Evolutionary conservation across 2,888 invertebrate genomes (phyloP).

Genomic region (Nasonia oneida): DNA sequence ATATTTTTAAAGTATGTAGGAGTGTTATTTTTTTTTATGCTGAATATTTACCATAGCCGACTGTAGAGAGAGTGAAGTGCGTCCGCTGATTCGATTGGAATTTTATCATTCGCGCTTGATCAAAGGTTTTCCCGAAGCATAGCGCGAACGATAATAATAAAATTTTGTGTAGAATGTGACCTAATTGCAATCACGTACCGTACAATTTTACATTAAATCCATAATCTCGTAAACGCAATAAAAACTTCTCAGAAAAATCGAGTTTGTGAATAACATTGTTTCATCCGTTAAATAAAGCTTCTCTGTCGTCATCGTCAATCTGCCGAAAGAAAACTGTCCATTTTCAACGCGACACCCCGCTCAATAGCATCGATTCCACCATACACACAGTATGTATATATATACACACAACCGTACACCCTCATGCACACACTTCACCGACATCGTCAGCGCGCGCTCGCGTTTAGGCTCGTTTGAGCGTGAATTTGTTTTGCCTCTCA

Average conservation of each 20-base stretch:
- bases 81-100: not conserved
- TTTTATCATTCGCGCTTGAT: slow-evolving; percentile 14
- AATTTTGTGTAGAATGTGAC: not conserved
- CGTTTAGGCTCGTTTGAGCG: slow-evolving; percentile 43
- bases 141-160: not conserved
- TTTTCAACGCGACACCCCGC: not conserved
- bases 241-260: too few species aligned
- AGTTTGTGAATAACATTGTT: too few species aligned
- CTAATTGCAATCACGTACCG: too few species aligned
- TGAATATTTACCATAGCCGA: not conserved
- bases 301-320: not conserved
- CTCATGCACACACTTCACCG: not conserved
- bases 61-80: not conserved
- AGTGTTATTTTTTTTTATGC: not conserved
- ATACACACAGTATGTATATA: too few species aligned
- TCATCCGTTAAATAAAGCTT: too few species aligned
- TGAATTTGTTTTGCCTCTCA: slow-evolving; percentile 39
- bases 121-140: not conserved
- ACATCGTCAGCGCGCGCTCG: not conserved
- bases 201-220: too few species aligned
- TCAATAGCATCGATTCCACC: slow-evolving; percentile 26
- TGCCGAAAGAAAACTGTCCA: slow-evolving; percentile 6
- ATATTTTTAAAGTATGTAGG: not conserved
- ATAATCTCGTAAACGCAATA: too few species aligned
- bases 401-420: not conserved